Conservation (phyloP, 1,140 invertebrate genomes). For the Anadara kagoshimensis region DNA sequence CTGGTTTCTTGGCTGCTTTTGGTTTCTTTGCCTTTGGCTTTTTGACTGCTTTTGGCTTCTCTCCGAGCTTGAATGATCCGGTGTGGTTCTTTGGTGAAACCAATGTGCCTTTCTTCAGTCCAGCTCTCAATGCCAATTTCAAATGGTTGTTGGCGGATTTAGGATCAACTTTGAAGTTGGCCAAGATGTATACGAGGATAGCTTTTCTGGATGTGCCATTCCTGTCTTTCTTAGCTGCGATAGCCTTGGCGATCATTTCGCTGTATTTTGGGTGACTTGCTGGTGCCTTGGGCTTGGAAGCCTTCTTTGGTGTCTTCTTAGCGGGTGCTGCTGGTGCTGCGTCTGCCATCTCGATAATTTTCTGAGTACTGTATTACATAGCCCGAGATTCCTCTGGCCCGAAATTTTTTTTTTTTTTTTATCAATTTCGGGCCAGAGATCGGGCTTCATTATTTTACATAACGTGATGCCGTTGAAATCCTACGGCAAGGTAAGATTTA, state of each 20-base stretch:
- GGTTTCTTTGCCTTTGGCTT: slow-evolving; percentile 47
- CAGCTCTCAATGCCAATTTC: slow-evolving; percentile 60
- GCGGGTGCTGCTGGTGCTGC: slow-evolving; percentile 35
- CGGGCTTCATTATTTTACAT: no score
- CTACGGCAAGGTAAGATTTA: no score
- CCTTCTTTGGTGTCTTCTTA: slow-evolving; percentile 54
- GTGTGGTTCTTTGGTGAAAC: slow-evolving; percentile 67
- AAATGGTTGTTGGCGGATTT: slow-evolving; percentile 61
- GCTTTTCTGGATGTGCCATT: slow-evolving; percentile 65
- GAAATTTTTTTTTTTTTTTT: no score
- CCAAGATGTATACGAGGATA: slow-evolving; percentile 68
- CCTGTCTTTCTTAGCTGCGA: slow-evolving; percentile 49
- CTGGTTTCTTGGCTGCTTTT: slow-evolving; percentile 27
- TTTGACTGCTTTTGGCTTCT: neutral
- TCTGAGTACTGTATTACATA: no score
- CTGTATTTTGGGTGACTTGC: slow-evolving; percentile 55
- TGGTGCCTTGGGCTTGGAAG: slow-evolving; percentile 57
- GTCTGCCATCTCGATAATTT: slow-evolving; percentile 16
- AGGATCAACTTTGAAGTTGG: slow-evolving; percentile 66
- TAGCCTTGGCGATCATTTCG: slow-evolving; percentile 49
- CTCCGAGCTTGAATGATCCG: slow-evolving; percentile 67
- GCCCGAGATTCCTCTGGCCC: no score
- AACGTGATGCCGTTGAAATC: no score
- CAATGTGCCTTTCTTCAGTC: slow-evolving; percentile 58
- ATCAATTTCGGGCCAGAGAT: no score